Conservation (phyloP, 2,113 vertebrate genomes). For the Mustelus asterias region DNA sequence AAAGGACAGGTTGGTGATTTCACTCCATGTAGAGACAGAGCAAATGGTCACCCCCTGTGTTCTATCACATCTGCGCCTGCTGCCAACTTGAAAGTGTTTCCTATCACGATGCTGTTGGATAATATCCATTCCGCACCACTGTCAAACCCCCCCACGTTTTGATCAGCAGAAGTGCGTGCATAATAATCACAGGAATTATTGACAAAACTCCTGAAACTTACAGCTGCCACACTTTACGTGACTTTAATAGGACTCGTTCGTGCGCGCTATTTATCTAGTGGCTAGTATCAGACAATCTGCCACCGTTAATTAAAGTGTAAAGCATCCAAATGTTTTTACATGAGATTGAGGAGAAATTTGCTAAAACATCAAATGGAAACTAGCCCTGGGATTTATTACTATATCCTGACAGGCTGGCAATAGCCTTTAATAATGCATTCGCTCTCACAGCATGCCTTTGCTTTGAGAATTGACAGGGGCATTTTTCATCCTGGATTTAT, state of each 20-base stretch:
- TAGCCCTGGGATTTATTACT: constrained; percentile 21
- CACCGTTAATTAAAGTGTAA: neutral
- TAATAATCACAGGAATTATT: constrained; percentile 9
- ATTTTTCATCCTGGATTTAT: constrained; percentile 27
- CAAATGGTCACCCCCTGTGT: neutral
- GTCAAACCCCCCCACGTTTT: neutral
- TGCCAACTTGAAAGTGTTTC: neutral
- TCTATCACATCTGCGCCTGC: neutral
- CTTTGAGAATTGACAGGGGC: neutral
- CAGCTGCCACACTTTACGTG: neutral
- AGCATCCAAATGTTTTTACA: constrained; percentile 28
- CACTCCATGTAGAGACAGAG: neutral
- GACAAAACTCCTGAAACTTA: neutral
- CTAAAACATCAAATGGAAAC: neutral
- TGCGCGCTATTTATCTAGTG: neutral
- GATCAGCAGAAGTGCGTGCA: neutral
- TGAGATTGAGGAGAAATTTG: constrained; percentile 5
- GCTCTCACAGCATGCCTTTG: neutral
- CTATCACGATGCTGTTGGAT: neutral
- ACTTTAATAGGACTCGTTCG: neutral
- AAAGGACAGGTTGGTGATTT: neutral
- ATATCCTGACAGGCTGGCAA: neutral
- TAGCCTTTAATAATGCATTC: neutral
- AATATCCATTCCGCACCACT: neutral
- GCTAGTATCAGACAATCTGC: neutral